Evolutionary conservation across 2,888 invertebrate species (phyloP).

Genomic region (Priocnemis perturbator): DNA sequence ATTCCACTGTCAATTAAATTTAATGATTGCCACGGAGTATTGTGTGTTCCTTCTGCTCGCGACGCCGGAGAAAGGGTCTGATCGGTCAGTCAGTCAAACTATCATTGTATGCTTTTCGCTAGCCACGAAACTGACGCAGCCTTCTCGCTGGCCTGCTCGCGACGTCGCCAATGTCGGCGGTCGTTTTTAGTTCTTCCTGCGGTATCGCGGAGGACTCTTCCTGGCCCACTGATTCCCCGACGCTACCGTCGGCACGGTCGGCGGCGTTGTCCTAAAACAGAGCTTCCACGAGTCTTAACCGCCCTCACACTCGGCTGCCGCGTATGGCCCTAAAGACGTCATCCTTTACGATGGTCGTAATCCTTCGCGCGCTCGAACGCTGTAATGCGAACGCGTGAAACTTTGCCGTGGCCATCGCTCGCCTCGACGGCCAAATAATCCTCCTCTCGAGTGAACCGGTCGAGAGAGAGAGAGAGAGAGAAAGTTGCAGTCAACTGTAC

Average conservation of each 20-base stretch:
- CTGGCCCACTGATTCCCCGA: background rate
- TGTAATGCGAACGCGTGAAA: too few species aligned
- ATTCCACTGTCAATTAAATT: slow-evolving; percentile 63
- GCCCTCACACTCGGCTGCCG: background rate
- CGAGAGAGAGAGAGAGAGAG: too few species aligned
- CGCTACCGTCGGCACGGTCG: background rate
- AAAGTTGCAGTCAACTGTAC: too few species aligned
- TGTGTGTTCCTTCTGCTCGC: slow-evolving; percentile 25
- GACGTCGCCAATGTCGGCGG: too few species aligned
- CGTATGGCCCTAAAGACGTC: slow-evolving; percentile 1
- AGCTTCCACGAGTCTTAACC: slow-evolving; percentile 5
- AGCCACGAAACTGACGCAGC: too few species aligned
- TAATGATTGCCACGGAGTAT: slow-evolving; percentile 45
- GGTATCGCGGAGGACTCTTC: background rate
- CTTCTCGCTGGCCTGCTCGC: too few species aligned
- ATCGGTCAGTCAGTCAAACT: slow-evolving; percentile 5
- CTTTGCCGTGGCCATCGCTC: too few species aligned
- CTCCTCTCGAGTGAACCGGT: too few species aligned
- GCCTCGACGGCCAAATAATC: too few species aligned
- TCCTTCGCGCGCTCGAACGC: background rate
- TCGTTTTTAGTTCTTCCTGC: too few species aligned
- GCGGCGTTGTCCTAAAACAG: background rate
- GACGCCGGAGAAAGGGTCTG: slow-evolving; percentile 7
- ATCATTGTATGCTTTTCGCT: too few species aligned
- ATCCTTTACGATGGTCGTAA: background rate